Conservation (phyloP, 2,888 invertebrate species). For the Aporophyla nigra region DNA sequence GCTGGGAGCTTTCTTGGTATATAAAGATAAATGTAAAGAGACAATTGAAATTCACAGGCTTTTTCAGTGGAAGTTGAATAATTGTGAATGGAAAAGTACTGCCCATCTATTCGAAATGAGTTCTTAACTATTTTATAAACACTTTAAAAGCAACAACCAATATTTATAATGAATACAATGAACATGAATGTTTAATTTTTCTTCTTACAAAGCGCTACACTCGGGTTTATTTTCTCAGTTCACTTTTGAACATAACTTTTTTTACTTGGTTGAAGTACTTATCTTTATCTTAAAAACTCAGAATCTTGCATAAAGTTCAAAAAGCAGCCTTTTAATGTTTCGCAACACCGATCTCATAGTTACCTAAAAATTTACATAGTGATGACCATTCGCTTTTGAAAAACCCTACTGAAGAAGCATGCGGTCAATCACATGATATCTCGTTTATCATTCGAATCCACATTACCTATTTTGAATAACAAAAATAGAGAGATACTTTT, state of each 20-base stretch:
- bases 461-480: too few relatives aligned
- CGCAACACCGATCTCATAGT: neutral
- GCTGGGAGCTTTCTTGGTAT: too few relatives aligned
- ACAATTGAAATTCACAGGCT: neutral
- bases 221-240: neutral
- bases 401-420: neutral
- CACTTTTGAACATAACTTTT: neutral
- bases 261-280: neutral
- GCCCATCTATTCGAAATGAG: neutral
- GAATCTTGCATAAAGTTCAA: neutral
- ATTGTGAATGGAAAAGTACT: neutral
- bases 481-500: too few relatives aligned
- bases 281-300: neutral
- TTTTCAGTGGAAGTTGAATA: neutral
- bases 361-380: neutral
- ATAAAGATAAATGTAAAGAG: too few relatives aligned
- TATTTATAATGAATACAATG: neutral
- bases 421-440: neutral
- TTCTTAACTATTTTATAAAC: neutral
- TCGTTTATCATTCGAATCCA: neutral
- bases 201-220: neutral
- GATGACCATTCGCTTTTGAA: neutral
- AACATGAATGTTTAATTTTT: neutral
- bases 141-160: neutral
- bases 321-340: neutral